Base-by-base conservation (phyloP, 2,888 invertebrate species). In the Trichacis sp. region DNA sequence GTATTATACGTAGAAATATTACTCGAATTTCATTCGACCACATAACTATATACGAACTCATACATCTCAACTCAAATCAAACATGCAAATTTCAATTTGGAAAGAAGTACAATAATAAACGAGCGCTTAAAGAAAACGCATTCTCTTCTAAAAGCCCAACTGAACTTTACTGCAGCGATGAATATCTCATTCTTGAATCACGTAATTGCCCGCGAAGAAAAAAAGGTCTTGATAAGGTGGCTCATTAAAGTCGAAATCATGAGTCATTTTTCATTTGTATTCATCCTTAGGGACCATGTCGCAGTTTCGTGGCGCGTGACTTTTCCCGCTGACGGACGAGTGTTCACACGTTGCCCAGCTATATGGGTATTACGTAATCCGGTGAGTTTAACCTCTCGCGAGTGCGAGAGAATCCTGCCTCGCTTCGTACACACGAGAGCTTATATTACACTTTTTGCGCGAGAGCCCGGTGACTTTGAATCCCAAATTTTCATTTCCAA, bases 351-450 rank as follows among this genome's bases (percentile, higher is more conserved):
- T 60, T 63, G 63, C 59, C 60, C 57, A 57, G 60, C 63, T 69
- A 65, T 69, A 69, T 70, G 60, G 61, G 68, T 72, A 74, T 75
- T 74, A 74, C 72, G 72, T 70, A 73, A 76, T 73, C 70, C 68
- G 29, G 33, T 48, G 59, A 69, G 62, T 68, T 64, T 55, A 62
- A 59, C 58, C 62, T 58, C 47, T 47, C 47, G 24, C 36, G 38
- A 46, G 29, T 45, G 51, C 56, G n/a, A 46, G 47, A 18, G 40
- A 20, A 45, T 12, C 42, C 6, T 47, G n/a, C 17, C 4, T 9
- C 17, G 43, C 33, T 46, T 53, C 29, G 17, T 33, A 36, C 38
- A 38, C 45, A 46, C 18, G 33, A 17, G 36, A 45, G 12, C 33
- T 45, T 53, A 17, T 51, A 33, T 33, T 40, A 15, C 12, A 40